Percentiles rank a stretch among this genome's conserved stretches.
phyloP scores from a whole-genome alignment of 1,140 invertebrate species.

The Bradysia coprophila region DNA sequence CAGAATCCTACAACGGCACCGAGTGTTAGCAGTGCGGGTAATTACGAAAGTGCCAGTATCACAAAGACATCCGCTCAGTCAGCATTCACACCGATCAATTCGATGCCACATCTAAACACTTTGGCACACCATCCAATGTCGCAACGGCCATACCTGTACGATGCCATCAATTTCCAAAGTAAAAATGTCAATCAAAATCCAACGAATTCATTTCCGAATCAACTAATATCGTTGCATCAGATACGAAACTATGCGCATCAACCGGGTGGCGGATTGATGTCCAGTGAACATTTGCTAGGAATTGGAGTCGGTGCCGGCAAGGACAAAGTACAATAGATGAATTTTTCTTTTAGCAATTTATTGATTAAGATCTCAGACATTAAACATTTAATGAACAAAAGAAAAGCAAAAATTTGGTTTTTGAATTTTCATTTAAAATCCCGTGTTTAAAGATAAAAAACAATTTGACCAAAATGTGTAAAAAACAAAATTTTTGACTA shows the following conservation, averaged over 20 bases:
- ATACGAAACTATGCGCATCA: conserved; percentile 93
- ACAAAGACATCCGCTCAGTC: conserved; percentile 41
- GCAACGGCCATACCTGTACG: conserved; percentile 72
- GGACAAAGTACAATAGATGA: conserved; percentile 22
- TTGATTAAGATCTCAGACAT: too few species aligned
- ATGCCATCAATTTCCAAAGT: conserved; percentile 61
- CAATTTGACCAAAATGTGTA: too few species aligned
- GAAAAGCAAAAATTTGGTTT: too few species aligned
- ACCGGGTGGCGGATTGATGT: conserved; percentile 32
- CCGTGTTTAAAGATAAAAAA: too few species aligned
- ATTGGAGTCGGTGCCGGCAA: conserved; percentile 14
- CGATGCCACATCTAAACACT: conserved; percentile 52
- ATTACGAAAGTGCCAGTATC: conserved; percentile 23
- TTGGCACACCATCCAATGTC: conserved; percentile 49
- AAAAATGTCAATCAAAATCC: conserved; percentile 32
- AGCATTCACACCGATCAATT: conserved; percentile 76
- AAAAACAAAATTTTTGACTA: too few species aligned
- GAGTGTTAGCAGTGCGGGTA: conserved; percentile 4
- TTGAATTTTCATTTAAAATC: too few species aligned
- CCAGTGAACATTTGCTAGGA: conserved; percentile 20
- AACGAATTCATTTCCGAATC: conserved; percentile 70
- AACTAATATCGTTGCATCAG: conserved; percentile 88
- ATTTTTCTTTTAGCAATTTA: too few species aligned
- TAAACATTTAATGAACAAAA: too few species aligned
- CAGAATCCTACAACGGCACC: conserved; percentile 6